Conservation (phyloP, 2,888 invertebrate species). For the Oscheius sp. region DNA sequence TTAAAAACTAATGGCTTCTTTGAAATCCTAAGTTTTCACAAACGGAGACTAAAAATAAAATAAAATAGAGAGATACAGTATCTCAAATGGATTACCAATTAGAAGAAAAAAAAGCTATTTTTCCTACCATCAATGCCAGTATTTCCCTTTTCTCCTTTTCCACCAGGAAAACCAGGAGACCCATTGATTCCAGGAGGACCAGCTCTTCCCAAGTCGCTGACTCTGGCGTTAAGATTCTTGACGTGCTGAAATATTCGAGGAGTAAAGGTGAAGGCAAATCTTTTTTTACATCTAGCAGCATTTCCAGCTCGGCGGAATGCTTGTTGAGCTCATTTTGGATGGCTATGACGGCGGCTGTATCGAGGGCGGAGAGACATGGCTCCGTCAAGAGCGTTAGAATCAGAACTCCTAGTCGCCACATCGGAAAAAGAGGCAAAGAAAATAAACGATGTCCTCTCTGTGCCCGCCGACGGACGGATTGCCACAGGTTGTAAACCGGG, state of each 20-base stretch:
- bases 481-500: too few species aligned
- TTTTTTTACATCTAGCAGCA: slow-evolving; percentile 52
- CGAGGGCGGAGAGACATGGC: too few species aligned
- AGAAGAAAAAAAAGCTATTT: too few species aligned
- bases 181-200: slow-evolving; percentile 60
- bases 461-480: too few species aligned
- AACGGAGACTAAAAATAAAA: too few species aligned
- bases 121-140: slow-evolving; percentile 41
- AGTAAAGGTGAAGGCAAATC: background rate
- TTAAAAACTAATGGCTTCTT: background rate
- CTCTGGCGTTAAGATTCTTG: slow-evolving; percentile 56
- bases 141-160: slow-evolving; percentile 58
- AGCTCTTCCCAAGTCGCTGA: slow-evolving; percentile 52
- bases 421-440: too few species aligned
- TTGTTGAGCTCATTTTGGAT: slow-evolving; percentile 61
- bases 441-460: too few species aligned
- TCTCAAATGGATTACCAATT: too few species aligned
- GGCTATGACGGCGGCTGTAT: slow-evolving; percentile 59
- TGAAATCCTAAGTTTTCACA: background rate
- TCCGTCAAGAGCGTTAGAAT: too few species aligned
- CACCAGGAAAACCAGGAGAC: slow-evolving; percentile 55
- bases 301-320: slow-evolving; percentile 56
- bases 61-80: too few species aligned
- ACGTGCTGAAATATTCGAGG: slow-evolving; percentile 58
- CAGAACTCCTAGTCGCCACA: too few species aligned